phyloP scores from a whole-genome alignment of 2,888 invertebrate genomes.

The Leucoma salicis region DNA sequence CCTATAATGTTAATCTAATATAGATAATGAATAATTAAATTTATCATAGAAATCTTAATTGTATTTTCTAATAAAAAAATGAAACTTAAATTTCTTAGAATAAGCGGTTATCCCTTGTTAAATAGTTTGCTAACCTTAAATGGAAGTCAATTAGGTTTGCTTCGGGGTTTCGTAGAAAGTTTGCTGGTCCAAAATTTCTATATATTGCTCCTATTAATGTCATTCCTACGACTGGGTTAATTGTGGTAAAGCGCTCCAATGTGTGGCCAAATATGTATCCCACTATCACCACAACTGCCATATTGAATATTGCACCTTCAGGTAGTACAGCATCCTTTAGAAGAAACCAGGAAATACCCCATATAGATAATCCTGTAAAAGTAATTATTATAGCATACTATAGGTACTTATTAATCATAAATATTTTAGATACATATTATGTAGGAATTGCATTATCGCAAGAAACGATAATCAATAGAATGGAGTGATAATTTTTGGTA shows the following conservation, averaged over 20 bases:
- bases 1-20: too few species aligned
- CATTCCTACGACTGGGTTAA: constrained; percentile 71
- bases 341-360: constrained; percentile 67
- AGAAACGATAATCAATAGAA: too few species aligned
- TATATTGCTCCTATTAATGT: constrained; percentile 65
- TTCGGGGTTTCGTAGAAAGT: constrained; percentile 54
- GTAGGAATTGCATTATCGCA: too few species aligned
- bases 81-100: too few species aligned
- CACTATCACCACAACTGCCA: constrained; percentile 53
- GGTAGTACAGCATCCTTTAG: constrained; percentile 56
- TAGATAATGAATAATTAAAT: too few species aligned
- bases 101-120: not conserved
- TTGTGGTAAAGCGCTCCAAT: constrained; percentile 64
- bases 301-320: constrained; percentile 58
- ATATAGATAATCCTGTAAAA: constrained; percentile 61
- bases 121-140: constrained; percentile 53
- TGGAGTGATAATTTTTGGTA: too few species aligned
- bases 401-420: too few species aligned
- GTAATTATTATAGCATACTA: too few species aligned
- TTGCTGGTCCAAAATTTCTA: constrained; percentile 58
- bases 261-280: constrained; percentile 70
- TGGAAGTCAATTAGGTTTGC: constrained; percentile 68
- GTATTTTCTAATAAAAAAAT: too few species aligned
- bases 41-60: too few species aligned
- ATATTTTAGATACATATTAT: too few species aligned